Evolutionary conservation across 2,113 vertebrate genomes (phyloP).

Genomic region (Labrus mixtus): DNA sequence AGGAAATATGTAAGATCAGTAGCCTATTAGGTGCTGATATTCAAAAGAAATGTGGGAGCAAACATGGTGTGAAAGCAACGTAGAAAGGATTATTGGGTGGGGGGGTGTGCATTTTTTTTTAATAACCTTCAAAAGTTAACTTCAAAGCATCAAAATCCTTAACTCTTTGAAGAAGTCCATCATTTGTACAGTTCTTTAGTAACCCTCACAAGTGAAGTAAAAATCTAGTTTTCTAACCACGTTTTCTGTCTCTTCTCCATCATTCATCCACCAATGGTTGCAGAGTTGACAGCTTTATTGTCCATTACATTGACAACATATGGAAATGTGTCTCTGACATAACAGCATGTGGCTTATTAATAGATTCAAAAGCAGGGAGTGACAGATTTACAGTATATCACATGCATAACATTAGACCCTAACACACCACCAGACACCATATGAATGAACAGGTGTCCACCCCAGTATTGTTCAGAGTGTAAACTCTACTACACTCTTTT

Average conservation of each 20-base stretch:
- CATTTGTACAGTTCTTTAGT: no score
- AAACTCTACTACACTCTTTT: not conserved
- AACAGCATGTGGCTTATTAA: slow-evolving; percentile 3
- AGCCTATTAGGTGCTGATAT: no score
- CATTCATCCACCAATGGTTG: slow-evolving; percentile 10
- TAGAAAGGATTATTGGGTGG: no score
- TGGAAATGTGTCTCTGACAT: slow-evolving; percentile 6
- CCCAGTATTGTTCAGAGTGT: not conserved
- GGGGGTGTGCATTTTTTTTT: no score
- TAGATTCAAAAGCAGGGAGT: slow-evolving; percentile 46
- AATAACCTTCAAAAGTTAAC: no score
- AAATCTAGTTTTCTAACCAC: no score
- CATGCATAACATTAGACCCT: slow-evolving; percentile 40
- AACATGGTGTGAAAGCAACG: no score
- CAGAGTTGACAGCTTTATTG: slow-evolving; percentile 59
- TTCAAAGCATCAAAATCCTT: no score
- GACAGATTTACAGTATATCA: slow-evolving; percentile 59
- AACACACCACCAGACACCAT: slow-evolving; percentile 2
- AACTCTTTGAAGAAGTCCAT: no score
- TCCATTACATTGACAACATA: slow-evolving; percentile 32
- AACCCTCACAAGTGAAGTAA: not conserved
- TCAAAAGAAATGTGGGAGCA: no score
- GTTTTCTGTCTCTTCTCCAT: not conserved
- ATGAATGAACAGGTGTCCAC: slow-evolving; percentile 42
- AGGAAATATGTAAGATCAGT: no score